phyloP scores from a whole-genome alignment of 2,113 vertebrate species.

The Elephas maximus region DNA sequence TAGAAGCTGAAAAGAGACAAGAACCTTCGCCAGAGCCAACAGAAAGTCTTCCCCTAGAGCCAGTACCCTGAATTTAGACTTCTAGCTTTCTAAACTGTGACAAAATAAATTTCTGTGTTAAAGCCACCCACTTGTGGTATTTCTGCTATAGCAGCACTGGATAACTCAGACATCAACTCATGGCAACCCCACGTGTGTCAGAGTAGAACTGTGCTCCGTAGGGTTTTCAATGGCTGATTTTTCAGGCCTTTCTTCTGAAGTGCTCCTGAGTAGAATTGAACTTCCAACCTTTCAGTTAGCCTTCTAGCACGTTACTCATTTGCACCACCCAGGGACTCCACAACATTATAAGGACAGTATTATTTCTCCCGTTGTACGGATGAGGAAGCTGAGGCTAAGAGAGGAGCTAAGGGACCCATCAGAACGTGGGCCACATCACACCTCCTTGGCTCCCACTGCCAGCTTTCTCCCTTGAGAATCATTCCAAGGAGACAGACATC shows the following conservation, averaged over 20 bases:
- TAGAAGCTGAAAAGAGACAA: background rate
- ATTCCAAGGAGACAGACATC: background rate
- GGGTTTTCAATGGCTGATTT: background rate
- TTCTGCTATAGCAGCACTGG: background rate
- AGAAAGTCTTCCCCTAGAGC: background rate
- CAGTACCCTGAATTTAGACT: background rate
- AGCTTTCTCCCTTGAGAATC: background rate
- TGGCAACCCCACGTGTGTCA: background rate
- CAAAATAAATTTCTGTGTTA: too few relatives aligned
- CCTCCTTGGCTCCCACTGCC: background rate
- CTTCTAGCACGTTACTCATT: background rate
- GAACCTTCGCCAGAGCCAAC: background rate
- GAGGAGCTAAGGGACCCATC: background rate
- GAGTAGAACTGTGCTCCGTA: background rate
- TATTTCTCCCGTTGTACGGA: background rate
- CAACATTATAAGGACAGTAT: too few relatives aligned
- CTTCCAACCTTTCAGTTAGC: background rate
- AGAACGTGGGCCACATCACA: background rate
- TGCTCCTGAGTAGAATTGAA: background rate
- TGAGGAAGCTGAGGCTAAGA: background rate
- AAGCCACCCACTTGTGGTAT: background rate
- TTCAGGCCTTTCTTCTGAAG: background rate
- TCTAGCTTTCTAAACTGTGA: too few relatives aligned
- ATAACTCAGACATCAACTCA: background rate
- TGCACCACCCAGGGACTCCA: background rate